These are phyloP conservation scores for Anableps anableps DNA, from an alignment of 2,797 vertebrate species.

Conservation along the genomic window DNA sequence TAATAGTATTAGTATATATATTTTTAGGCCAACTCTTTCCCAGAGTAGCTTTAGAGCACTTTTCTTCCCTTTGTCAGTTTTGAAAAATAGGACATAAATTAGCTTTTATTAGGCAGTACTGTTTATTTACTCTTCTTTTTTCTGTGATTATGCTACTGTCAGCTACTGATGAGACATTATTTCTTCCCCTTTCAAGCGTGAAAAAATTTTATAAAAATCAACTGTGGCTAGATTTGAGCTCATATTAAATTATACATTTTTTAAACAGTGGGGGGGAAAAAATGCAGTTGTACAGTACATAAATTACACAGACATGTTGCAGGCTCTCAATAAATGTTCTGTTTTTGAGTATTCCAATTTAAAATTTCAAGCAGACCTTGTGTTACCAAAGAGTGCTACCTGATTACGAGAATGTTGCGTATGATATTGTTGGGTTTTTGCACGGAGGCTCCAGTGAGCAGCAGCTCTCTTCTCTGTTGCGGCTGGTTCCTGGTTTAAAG, in stretches of 20 bases:
- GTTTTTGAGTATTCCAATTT: neutral
- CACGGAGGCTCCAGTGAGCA: neutral
- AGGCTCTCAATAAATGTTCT: neutral
- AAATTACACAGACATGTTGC: neutral
- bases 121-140: neutral
- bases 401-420: neutral
- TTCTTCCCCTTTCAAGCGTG: too few species aligned
- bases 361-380: neutral
- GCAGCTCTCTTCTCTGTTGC: neutral
- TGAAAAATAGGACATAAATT: neutral
- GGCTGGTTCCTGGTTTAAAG: constrained; percentile 40
- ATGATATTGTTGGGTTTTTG: neutral
- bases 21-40: neutral
- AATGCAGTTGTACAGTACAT: neutral
- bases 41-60: neutral
- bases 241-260: neutral
- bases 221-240: neutral
- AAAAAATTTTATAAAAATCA: too few species aligned
- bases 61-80: neutral
- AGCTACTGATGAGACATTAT: neutral
- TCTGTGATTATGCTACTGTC: neutral
- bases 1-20: neutral
- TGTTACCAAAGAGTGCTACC: neutral
- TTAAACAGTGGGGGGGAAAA: neutral
- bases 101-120: neutral